Percentiles rank a stretch among this genome's conserved stretches.
Conservation (phyloP, 1,140 invertebrate species). For the Lasioglossum baleicum region DNA sequence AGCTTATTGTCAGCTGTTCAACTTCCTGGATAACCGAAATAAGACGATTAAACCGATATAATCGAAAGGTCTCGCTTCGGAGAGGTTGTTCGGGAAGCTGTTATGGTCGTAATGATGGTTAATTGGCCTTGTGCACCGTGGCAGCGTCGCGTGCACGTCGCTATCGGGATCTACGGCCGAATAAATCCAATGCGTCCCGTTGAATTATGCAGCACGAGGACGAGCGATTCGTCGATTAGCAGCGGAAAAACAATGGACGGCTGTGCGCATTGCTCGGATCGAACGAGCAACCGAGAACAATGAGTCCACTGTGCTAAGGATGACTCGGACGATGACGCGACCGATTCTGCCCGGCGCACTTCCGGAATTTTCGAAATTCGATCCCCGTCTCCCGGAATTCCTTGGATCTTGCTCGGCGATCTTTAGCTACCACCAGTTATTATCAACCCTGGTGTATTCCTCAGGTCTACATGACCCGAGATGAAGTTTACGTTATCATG, state of each 20-base stretch:
- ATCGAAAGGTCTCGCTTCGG: not conserved
- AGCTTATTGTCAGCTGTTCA: conserved; percentile 13
- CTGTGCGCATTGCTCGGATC: conserved; percentile 34
- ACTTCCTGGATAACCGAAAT: conserved; percentile 27
- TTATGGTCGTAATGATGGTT: conserved; percentile 23
- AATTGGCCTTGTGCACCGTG: conserved; percentile 11
- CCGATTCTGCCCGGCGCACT: not conserved
- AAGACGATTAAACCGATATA: conserved; percentile 32
- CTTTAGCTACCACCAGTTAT: no score
- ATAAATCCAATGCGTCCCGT: not conserved
- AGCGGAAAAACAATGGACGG: conserved; percentile 53
- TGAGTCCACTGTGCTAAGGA: conserved; percentile 29
- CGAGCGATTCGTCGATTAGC: conserved; percentile 48
- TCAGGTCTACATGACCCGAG: no score
- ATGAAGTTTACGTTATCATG: no score
- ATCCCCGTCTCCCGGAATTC: no score
- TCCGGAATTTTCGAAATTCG: conserved; percentile 20
- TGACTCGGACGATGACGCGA: conserved; percentile 29
- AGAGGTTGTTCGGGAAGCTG: not conserved
- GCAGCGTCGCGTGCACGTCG: not conserved
- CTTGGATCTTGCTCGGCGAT: no score
- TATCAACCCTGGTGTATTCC: no score
- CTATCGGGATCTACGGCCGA: conserved; percentile 8
- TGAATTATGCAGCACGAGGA: conserved; percentile 32
- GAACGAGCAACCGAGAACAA: conserved; percentile 29